phyloP scores from a whole-genome alignment of 2,797 vertebrate genomes.

The Coilia nasus region DNA sequence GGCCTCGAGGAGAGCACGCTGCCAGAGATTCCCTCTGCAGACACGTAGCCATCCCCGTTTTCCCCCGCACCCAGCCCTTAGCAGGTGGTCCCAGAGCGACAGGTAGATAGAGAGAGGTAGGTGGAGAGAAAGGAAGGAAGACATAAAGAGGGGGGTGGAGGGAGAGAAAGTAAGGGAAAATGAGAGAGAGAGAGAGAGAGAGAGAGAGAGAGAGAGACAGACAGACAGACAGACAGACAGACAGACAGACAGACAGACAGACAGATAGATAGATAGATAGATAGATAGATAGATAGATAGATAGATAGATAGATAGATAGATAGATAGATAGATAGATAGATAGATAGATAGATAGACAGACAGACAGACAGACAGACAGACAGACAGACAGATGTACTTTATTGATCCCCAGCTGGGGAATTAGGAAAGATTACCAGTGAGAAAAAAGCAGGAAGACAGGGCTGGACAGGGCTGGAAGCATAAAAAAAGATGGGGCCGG shows the following conservation, averaged over 20 bases:
- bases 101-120: background rate
- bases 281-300: background rate
- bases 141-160: background rate
- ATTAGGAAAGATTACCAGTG: background rate
- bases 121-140: background rate
- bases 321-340: background rate
- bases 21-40: conserved; percentile 36
- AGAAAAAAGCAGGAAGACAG: too few species aligned
- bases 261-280: background rate
- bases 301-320: background rate
- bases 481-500: too few species aligned
- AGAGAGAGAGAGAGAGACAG: background rate
- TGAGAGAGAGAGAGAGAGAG: background rate
- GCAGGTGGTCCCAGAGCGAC: background rate
- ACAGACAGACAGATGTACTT: too few species aligned
- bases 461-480: too few species aligned
- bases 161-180: background rate
- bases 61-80: background rate
- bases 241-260: background rate
- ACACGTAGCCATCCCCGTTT: conserved; percentile 40
- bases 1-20: background rate
- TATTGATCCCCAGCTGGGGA: too few species aligned
- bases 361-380: background rate
- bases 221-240: background rate
- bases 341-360: background rate